Conservation (phyloP, 2,113 vertebrate genomes). For the Collichthys lucidus region DNA sequence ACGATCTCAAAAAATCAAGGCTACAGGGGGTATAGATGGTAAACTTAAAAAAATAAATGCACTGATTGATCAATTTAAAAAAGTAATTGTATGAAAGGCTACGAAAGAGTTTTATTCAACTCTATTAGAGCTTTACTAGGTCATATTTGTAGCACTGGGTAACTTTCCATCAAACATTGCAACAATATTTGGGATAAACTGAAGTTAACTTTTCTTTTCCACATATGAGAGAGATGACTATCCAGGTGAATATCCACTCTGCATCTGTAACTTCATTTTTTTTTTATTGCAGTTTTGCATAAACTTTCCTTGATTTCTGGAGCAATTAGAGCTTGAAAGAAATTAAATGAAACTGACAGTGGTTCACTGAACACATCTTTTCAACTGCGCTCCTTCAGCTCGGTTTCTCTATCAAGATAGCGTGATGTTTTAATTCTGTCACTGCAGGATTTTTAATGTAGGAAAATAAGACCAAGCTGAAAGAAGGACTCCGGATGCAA, state of each 20-base stretch:
- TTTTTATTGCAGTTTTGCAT: conserved; percentile 38
- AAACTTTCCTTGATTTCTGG: conserved; percentile 44
- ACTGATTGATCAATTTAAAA: neutral
- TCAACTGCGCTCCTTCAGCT: conserved; percentile 15
- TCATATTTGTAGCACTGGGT: neutral
- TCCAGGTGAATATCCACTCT: conserved; percentile 15
- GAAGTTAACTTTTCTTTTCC: neutral
- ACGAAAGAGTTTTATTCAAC: neutral
- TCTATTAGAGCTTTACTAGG: neutral
- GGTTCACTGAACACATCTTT: conserved; percentile 45
- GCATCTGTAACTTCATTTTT: conserved; percentile 15
- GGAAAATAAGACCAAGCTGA: neutral
- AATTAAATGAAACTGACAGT: conserved; percentile 46
- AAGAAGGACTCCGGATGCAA: conserved; percentile 25
- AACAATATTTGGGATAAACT: neutral
- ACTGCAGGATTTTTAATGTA: conserved; percentile 27
- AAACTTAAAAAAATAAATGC: neutral
- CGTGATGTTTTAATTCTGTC: conserved; percentile 47
- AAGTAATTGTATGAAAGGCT: neutral
- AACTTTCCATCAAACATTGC: neutral
- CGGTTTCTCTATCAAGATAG: conserved; percentile 49
- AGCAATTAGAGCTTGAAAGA: conserved; percentile 55
- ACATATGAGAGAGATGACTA: neutral
- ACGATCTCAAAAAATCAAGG: too few species aligned
- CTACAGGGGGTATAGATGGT: too few species aligned